A percentile compares a stretch with the other conserved stretches of the same genome.
Evolutionary conservation across 2,113 vertebrate species (phyloP).

Genomic region (Eidolon helvum): DNA sequence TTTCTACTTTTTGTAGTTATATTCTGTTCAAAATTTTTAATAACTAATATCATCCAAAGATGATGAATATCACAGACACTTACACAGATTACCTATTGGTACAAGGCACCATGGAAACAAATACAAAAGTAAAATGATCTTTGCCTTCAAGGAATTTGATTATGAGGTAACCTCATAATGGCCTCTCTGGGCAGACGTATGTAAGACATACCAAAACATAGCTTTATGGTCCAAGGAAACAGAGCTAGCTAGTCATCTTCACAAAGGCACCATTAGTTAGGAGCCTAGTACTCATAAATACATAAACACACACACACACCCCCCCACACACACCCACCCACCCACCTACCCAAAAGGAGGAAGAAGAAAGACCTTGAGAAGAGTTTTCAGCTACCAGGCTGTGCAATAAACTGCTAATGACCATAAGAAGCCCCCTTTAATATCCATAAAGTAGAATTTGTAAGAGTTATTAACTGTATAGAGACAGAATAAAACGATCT

Average conservation of each 20-base stretch:
- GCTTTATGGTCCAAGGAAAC: neutral
- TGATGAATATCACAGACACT: neutral
- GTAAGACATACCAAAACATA: neutral
- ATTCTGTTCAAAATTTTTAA: slow-evolving; percentile 1
- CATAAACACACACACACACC: neutral
- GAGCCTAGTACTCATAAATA: neutral
- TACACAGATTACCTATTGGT: neutral
- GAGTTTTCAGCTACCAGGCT: neutral
- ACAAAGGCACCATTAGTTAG: neutral
- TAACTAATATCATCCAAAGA: neutral
- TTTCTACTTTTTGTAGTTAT: neutral
- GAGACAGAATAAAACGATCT: neutral
- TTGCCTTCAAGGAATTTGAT: neutral
- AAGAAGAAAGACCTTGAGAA: neutral
- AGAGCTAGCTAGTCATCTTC: neutral
- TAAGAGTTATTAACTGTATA: neutral
- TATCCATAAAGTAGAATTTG: neutral
- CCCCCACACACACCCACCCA: neutral
- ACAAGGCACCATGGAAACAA: neutral
- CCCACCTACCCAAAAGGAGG: neutral
- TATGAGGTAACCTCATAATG: neutral
- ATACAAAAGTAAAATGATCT: neutral
- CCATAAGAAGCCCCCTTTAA: neutral
- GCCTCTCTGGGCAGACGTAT: neutral
- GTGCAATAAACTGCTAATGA: neutral